phyloP scores from a whole-genome alignment of 2,888 invertebrate species.

The Ectemnius cavifrons region DNA sequence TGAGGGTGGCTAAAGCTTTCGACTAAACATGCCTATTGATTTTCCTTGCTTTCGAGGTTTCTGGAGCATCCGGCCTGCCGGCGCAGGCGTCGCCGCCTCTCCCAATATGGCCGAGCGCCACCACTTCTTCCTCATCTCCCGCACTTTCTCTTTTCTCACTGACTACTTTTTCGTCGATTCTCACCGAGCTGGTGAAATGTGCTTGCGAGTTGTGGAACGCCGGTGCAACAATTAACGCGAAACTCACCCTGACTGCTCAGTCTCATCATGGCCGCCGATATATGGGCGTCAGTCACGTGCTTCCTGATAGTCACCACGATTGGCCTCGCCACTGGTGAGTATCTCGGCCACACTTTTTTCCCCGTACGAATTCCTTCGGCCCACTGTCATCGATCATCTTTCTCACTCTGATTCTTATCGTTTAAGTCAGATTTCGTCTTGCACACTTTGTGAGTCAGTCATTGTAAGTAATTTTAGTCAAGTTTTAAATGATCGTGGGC shows the following conservation, averaged over 20 bases:
- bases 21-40: slow-evolving; percentile 51
- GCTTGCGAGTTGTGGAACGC: no score
- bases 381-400: neutral
- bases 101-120: slow-evolving; percentile 61
- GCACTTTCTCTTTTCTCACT: slow-evolving; percentile 2
- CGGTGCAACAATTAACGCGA: neutral
- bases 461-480: no score
- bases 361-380: no score
- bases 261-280: slow-evolving; percentile 39
- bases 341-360: neutral
- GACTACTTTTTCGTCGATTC: slow-evolving; percentile 8
- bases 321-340: slow-evolving; percentile 49
- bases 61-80: slow-evolving; percentile 59
- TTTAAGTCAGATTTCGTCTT: neutral
- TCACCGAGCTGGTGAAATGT: no score
- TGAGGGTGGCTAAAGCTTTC: slow-evolving; percentile 38
- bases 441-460: no score
- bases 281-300: slow-evolving; percentile 43
- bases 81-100: slow-evolving; percentile 55
- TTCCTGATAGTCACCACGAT: slow-evolving; percentile 43
- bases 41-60: slow-evolving; percentile 63
- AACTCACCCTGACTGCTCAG: neutral
- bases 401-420: neutral
- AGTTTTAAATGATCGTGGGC: no score
- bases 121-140: neutral